phyloP scores from a whole-genome alignment of 1,140 invertebrate species.

The Tetramorium simillimum region DNA sequence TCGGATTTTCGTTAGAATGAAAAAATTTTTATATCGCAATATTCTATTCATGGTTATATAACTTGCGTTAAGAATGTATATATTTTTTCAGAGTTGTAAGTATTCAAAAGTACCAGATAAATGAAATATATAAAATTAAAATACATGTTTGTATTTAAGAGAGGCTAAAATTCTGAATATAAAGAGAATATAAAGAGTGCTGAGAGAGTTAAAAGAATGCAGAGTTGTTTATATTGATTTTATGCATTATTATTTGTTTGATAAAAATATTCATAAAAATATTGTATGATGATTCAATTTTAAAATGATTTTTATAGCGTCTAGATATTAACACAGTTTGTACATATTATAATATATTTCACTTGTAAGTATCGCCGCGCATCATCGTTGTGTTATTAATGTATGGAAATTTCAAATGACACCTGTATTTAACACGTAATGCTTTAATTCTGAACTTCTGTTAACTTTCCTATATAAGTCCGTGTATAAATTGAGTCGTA shows the following conservation, averaged over 20 bases:
- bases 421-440: not conserved
- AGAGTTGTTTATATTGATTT: not conserved
- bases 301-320: conserved; percentile 1
- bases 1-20: not conserved
- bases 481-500: not conserved
- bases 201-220: not conserved
- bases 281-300: not conserved
- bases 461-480: not conserved
- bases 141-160: not conserved
- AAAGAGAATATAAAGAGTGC: not conserved
- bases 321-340: not conserved
- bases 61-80: not conserved
- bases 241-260: not conserved
- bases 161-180: not conserved
- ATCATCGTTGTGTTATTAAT: conserved; percentile 27
- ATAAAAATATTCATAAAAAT: conserved; percentile 6
- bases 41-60: not conserved
- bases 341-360: conserved; percentile 19
- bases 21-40: not conserved
- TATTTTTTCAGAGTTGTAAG: not conserved
- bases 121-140: not conserved
- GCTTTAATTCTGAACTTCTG: not conserved
- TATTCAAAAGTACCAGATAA: not conserved
- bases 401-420: conserved; percentile 32
- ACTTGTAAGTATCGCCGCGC: not conserved